Conservation (phyloP, 2,888 invertebrate species). For the Tetanocera ferruginea region DNA sequence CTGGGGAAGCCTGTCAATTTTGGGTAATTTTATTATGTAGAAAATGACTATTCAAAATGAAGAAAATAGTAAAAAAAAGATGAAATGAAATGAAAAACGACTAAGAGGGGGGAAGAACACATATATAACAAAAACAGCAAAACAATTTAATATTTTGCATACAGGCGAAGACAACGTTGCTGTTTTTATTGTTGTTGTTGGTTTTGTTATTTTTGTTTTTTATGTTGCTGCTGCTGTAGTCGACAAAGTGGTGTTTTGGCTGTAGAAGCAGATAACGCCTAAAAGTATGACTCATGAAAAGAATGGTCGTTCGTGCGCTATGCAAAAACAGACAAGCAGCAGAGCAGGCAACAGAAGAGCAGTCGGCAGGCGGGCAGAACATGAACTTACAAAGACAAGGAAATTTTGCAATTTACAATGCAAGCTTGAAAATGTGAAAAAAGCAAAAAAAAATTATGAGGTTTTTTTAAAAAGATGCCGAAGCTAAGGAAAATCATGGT, state of each 20-base stretch:
- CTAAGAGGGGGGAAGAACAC: neutral
- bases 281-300: slow-evolving; percentile 24
- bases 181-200: neutral
- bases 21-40: slow-evolving; percentile 32
- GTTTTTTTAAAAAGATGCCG: neutral
- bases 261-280: slow-evolving; percentile 10
- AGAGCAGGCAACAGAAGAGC: no score
- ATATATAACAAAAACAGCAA: neutral
- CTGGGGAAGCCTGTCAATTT: slow-evolving; percentile 27
- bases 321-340: neutral
- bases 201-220: no score
- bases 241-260: neutral
- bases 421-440: neutral
- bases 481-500: neutral
- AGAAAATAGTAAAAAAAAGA: neutral
- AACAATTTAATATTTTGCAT: no score
- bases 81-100: neutral
- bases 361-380: neutral
- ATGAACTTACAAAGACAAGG: slow-evolving; percentile 25
- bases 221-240: neutral
- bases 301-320: neutral
- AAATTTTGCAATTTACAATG: slow-evolving; percentile 30
- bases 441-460: neutral
- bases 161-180: neutral
- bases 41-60: slow-evolving; percentile 32